Conservation (phyloP, 2,888 invertebrate genomes). For the Epistrophe grossulariae region DNA sequence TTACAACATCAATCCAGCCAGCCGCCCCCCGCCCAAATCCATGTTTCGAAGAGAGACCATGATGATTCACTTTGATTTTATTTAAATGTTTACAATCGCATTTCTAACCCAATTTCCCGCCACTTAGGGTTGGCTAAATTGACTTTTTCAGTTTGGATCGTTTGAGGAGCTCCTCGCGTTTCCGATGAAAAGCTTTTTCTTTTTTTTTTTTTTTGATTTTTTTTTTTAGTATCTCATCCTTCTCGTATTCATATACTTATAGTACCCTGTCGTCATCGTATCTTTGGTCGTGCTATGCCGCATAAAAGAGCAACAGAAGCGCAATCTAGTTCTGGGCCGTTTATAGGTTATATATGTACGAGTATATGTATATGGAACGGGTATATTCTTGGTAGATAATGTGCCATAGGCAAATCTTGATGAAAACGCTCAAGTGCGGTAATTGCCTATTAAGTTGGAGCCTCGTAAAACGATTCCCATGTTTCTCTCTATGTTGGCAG, state of each 20-base stretch:
- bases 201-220: not conserved
- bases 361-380: not conserved
- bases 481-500: conserved; percentile 42
- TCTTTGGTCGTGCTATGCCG: not conserved
- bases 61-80: conserved; percentile 55
- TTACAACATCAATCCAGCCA: not conserved
- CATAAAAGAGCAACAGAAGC: conserved; percentile 57
- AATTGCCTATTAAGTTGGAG: conserved; percentile 71
- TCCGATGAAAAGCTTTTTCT: conserved; percentile 31
- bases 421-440: conserved; percentile 67
- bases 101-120: conserved; percentile 68
- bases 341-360: not conserved
- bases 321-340: conserved; percentile 30
- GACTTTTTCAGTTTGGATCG: conserved; percentile 60
- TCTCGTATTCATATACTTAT: conserved; percentile 2
- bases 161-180: conserved; percentile 44
- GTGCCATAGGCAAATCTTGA: conserved; percentile 62
- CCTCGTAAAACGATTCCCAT: conserved; percentile 68
- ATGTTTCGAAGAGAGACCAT: not conserved
- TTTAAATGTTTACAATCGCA: conserved; percentile 66
- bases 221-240: conserved; percentile 3
- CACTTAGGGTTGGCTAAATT: conserved; percentile 60
- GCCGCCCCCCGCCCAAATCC: too few species aligned
- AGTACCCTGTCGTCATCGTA: not conserved
- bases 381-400: conserved; percentile 57